Evolutionary conservation across 2,113 vertebrate genomes (phyloP), one percentile per base, ranked within the genome.

Genomic region (Acrocephalus kingi): DNA sequence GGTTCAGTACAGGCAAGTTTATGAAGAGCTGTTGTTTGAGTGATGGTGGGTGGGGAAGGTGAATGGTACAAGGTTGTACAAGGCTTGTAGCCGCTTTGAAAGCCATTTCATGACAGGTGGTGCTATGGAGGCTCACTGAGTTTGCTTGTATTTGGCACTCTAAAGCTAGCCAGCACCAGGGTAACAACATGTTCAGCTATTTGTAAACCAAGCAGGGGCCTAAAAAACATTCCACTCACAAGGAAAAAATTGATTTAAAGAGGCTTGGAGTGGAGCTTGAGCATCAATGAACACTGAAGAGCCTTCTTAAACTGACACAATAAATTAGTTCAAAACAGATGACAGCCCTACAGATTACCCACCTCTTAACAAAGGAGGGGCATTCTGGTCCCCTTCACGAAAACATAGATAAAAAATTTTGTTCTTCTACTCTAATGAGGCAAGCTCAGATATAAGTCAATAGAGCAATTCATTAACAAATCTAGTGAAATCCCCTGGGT

Each of bases 381-480:
- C 96, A 92, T 97, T 98, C 98, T 98, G 98, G 98, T 97, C 97
- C 96, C 95, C 97, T 97, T 98, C 97, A 97, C 84, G 89, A 98
- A 98, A 97, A 97, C 96, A 97, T 76, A 98, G 97, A 98, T 98
- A 98, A 98, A 98, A 98, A 98, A 97, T 98, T 96, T 98, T 98
- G 98, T 98, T 98, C 98, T 98, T 98, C 98, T 98, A 98, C 98
- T 99, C 98, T 99, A 99, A 99, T 99, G 99, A 99, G 98, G 98
- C 98, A 98, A 98, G 98, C 98, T 97, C 99, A 98, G 98, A 99
- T 99, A 98, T 98, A 98, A 99, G 99, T 99, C 99, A 99, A 99
- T 99, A 99, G 99, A 99, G 98, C 99, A 99, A 99, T 99, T 99
- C 99, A 99, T 99, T 99, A 99, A 99, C 99, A 99, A 99, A 99